Evolutionary conservation across 1,140 invertebrate genomes (phyloP).

Genomic region (Globodera rostochiensis): DNA sequence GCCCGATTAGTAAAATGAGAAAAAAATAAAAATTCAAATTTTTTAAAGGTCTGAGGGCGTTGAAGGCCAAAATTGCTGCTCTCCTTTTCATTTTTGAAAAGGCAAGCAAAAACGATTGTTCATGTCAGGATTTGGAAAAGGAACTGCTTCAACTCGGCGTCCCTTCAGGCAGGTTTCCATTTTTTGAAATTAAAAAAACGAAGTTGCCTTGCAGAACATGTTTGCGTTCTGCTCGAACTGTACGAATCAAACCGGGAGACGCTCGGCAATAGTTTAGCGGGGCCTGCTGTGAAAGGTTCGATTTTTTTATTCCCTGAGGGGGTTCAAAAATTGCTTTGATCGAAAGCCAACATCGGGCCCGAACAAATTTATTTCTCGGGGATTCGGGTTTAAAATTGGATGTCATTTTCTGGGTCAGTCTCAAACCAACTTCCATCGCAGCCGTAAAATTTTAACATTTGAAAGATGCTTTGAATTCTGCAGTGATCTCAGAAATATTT

Average conservation of each 20-base stretch:
- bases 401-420: too few species aligned
- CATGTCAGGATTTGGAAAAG: slow-evolving; percentile 38
- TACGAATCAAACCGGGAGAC: slow-evolving; percentile 21
- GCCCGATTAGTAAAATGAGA: too few species aligned
- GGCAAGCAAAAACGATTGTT: slow-evolving; percentile 48
- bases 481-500: too few species aligned
- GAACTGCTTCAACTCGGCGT: slow-evolving; percentile 53
- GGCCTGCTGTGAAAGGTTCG: slow-evolving; percentile 6
- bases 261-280: slow-evolving; percentile 8
- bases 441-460: too few species aligned
- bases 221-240: slow-evolving; percentile 28
- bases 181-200: background rate
- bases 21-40: too few species aligned
- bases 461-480: too few species aligned
- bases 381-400: too few species aligned
- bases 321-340: too few species aligned
- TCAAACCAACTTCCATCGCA: too few species aligned
- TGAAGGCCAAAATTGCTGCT: slow-evolving; percentile 48
- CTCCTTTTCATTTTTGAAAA: slow-evolving; percentile 51
- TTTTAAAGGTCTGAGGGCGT: slow-evolving; percentile 36
- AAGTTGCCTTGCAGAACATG: slow-evolving; percentile 30
- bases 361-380: too few species aligned
- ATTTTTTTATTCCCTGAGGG: too few species aligned
- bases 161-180: slow-evolving; percentile 24
- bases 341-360: too few species aligned